These are phyloP conservation scores for Brachionichthys hirsutus DNA, from an alignment of 2,113 vertebrate species.

Conservation along the genomic window DNA sequence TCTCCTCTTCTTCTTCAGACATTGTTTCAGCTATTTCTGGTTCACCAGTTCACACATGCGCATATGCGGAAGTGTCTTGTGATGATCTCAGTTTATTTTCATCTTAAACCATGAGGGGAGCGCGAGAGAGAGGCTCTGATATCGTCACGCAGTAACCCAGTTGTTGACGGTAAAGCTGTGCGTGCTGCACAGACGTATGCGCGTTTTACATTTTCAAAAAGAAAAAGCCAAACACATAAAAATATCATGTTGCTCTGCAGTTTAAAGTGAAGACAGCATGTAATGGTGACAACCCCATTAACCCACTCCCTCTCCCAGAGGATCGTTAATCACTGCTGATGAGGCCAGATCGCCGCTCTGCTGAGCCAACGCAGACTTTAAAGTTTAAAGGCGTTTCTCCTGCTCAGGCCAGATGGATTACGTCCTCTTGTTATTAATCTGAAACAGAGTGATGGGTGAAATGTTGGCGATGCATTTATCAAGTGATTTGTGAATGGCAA, in stretches of 20 bases:
- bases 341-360: slow-evolving; percentile 7
- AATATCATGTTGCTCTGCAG: slow-evolving; percentile 18
- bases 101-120: background rate
- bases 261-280: slow-evolving; percentile 7
- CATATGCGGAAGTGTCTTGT: slow-evolving; percentile 29
- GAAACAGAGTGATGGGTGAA: slow-evolving; percentile 15
- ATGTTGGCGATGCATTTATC: slow-evolving; percentile 32
- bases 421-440: slow-evolving; percentile 9
- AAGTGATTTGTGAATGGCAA: slow-evolving; percentile 39
- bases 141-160: slow-evolving; percentile 23
- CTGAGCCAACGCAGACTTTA: slow-evolving; percentile 42
- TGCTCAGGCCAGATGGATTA: slow-evolving; percentile 29
- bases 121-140: slow-evolving; percentile 13
- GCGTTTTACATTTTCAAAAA: slow-evolving; percentile 15
- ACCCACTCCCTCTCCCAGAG: slow-evolving; percentile 35
- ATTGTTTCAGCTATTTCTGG: slow-evolving; percentile 39
- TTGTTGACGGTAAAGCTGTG: background rate
- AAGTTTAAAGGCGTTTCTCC: slow-evolving; percentile 52
- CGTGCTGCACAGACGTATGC: background rate
- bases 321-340: slow-evolving; percentile 44
- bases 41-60: slow-evolving; percentile 36
- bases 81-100: slow-evolving; percentile 34
- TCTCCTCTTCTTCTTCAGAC: background rate
- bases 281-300: slow-evolving; percentile 40
- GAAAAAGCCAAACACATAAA: slow-evolving; percentile 17